Conservation (phyloP, 2,113 vertebrate species). For the Arenaria interpres region DNA sequence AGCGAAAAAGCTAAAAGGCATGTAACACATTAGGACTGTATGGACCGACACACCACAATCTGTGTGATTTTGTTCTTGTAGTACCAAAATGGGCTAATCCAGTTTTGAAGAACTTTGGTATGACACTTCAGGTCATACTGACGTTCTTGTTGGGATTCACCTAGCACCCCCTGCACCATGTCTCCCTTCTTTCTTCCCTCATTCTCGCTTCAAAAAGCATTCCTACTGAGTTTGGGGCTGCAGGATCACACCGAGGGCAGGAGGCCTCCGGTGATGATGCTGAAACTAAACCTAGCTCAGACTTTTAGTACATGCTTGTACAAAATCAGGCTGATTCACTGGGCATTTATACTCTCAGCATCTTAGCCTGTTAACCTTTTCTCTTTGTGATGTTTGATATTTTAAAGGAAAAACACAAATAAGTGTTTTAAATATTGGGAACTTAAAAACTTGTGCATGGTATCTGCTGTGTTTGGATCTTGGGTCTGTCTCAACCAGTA, state of each 20-base stretch:
- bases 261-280: background rate
- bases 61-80: background rate
- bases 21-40: background rate
- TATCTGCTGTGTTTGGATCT: background rate
- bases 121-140: background rate
- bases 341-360: background rate
- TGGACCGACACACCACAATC: too few species aligned
- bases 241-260: background rate
- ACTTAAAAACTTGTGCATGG: background rate
- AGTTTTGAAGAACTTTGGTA: background rate
- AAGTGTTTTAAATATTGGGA: background rate
- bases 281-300: background rate
- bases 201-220: background rate
- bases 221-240: background rate
- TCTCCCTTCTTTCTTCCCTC: background rate
- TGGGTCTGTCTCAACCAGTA: background rate
- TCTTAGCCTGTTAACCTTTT: background rate
- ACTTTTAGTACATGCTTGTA: background rate
- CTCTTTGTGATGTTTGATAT: background rate
- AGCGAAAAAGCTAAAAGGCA: background rate
- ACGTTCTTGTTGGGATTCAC: background rate
- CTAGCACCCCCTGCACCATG: rapidly evolving
- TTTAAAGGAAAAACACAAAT: background rate
- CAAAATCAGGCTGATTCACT: background rate
- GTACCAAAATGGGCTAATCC: rapidly evolving